phyloP scores from a whole-genome alignment of 2,113 vertebrate species.

The Hydrochoerus hydrochaeris region DNA sequence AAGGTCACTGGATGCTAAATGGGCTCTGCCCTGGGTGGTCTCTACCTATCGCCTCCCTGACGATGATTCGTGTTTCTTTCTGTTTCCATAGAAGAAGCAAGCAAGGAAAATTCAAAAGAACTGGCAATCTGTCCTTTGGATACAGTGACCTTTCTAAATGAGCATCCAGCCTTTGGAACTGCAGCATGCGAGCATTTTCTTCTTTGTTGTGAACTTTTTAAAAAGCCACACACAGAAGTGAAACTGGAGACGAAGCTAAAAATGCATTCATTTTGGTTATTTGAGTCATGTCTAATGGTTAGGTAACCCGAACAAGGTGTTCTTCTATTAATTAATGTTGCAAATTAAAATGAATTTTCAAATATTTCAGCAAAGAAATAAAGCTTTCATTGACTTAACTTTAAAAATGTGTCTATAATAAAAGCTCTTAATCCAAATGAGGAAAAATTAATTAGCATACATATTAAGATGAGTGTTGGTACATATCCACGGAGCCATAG shows the following conservation, averaged over 20 bases:
- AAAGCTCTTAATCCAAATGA: neutral
- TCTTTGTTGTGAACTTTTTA: constrained; percentile 68
- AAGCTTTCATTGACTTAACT: neutral
- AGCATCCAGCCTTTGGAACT: constrained; percentile 26
- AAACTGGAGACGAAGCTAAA: constrained; percentile 60
- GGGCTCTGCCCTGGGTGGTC: constrained; percentile 82
- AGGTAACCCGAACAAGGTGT: neutral
- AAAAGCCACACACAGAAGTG: constrained; percentile 62
- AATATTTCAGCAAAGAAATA: neutral
- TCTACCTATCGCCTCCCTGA: constrained; percentile 65
- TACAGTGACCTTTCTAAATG: constrained; percentile 66
- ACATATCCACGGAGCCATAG: neutral
- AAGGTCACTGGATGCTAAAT: constrained; percentile 79
- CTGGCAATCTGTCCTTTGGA: constrained; percentile 62
- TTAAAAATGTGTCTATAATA: neutral
- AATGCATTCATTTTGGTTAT: constrained; percentile 35
- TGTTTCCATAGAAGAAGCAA: constrained; percentile 78
- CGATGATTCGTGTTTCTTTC: constrained; percentile 66
- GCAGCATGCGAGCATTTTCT: neutral
- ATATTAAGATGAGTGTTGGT: neutral
- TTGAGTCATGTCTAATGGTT: neutral
- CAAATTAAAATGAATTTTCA: neutral
- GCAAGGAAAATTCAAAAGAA: constrained; percentile 80
- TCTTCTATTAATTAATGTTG: neutral
- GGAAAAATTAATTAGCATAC: neutral